Conservation (phyloP, 2,113 vertebrate genomes). For the Colaptes auratus region DNA sequence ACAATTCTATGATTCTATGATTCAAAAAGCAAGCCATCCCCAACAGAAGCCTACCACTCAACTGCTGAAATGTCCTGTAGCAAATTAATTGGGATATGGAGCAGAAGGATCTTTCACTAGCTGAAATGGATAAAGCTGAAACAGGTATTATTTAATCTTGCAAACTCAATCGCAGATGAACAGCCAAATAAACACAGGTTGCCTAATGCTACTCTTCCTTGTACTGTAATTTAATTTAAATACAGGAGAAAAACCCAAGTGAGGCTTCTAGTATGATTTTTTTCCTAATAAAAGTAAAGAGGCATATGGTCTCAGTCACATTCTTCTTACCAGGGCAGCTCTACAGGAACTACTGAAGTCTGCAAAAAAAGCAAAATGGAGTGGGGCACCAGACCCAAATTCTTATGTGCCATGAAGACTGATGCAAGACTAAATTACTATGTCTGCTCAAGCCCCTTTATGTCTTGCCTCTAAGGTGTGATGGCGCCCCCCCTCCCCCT, state of each 20-base stretch:
- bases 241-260: background rate
- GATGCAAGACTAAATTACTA: rapidly evolving
- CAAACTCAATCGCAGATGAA: constrained; percentile 7
- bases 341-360: background rate
- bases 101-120: background rate
- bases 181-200: background rate
- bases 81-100: background rate
- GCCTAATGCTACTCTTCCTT: background rate
- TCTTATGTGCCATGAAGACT: background rate
- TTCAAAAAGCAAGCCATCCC: background rate
- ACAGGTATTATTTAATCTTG: background rate
- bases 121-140: background rate
- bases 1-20: too few species aligned
- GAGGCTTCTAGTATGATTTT: background rate
- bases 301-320: background rate
- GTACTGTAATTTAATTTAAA: background rate
- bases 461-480: background rate
- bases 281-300: background rate
- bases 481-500: background rate
- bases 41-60: background rate
- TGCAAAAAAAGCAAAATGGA: background rate
- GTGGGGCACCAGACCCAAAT: background rate
- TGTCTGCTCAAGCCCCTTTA: background rate
- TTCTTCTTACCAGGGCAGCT: background rate
- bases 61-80: background rate